Conservation (phyloP, 2,888 invertebrate genomes). For the Entomobrya proxima region DNA sequence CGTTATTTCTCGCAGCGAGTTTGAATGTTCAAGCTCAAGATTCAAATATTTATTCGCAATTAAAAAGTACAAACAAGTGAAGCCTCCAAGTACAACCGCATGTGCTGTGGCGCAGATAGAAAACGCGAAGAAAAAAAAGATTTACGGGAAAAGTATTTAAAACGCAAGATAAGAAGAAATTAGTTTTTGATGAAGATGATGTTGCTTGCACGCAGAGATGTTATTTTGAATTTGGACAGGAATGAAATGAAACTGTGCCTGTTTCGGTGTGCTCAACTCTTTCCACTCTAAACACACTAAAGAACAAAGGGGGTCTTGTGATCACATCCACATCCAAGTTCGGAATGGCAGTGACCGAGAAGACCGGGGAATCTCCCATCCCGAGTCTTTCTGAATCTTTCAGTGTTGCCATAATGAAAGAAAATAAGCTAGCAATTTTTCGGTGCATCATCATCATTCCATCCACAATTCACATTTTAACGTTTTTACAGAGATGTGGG, state of each 20-base stretch:
- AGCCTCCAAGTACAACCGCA: no score
- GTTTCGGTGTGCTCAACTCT: no score
- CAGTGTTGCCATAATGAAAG: neutral
- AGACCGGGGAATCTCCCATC: constrained; percentile 43
- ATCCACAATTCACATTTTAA: neutral
- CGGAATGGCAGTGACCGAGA: constrained; percentile 61
- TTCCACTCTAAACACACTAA: neutral
- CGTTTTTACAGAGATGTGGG: neutral
- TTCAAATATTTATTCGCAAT: no score
- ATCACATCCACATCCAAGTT: constrained; percentile 47
- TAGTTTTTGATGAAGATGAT: no score
- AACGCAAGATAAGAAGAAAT: no score
- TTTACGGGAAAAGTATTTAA: no score
- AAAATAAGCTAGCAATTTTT: neutral
- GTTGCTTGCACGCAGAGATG: no score
- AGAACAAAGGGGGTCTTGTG: constrained; percentile 56
- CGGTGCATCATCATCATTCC: constrained; percentile 2
- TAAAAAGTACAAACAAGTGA: no score
- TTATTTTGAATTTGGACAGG: neutral
- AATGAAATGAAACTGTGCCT: neutral
- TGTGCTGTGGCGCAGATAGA: no score
- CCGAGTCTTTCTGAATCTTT: neutral
- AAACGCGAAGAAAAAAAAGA: no score
- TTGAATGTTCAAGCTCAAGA: no score
- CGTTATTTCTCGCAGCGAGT: no score